These are phyloP conservation scores for Volucella zonaria DNA, from an alignment of 2,888 invertebrate species.

Conservation along the genomic window DNA sequence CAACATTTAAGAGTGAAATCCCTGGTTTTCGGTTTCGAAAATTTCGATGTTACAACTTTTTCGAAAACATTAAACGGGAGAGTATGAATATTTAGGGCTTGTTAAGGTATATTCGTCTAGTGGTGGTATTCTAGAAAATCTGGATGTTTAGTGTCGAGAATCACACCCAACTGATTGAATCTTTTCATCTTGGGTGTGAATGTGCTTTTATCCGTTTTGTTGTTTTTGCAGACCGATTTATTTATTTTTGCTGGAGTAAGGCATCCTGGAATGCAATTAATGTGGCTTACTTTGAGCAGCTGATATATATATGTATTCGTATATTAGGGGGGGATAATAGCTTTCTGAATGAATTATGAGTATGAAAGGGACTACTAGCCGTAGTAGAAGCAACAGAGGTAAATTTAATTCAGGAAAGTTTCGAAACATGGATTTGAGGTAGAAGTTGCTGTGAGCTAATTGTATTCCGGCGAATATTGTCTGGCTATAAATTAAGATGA, in stretches of 20 bases:
- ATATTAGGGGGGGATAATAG: constrained; percentile 2
- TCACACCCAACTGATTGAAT: constrained; percentile 71
- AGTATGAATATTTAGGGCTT: constrained; percentile 1
- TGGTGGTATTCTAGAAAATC: constrained; percentile 22
- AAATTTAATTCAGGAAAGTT: too few relatives aligned
- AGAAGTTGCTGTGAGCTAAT: too few relatives aligned
- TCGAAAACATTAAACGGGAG: not conserved
- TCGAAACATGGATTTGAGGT: too few relatives aligned
- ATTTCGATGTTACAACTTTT: not conserved
- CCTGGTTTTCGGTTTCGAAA: not conserved
- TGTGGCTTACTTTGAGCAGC: constrained; percentile 1
- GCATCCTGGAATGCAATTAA: constrained; percentile 30
- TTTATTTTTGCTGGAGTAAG: not conserved
- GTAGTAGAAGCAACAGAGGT: not conserved
- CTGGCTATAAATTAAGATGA: too few relatives aligned
- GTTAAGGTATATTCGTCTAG: not conserved
- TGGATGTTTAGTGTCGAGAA: constrained; percentile 57
- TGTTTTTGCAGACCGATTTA: constrained; percentile 17
- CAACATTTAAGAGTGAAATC: not conserved
- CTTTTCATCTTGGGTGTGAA: constrained; percentile 26
- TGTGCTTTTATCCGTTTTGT: constrained; percentile 7
- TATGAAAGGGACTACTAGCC: not conserved
- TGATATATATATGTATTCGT: not conserved
- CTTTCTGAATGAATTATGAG: constrained; percentile 11
- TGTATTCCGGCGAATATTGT: too few relatives aligned